phyloP scores from a whole-genome alignment of 1,140 invertebrate genomes.

The Drosophila sp. region DNA sequence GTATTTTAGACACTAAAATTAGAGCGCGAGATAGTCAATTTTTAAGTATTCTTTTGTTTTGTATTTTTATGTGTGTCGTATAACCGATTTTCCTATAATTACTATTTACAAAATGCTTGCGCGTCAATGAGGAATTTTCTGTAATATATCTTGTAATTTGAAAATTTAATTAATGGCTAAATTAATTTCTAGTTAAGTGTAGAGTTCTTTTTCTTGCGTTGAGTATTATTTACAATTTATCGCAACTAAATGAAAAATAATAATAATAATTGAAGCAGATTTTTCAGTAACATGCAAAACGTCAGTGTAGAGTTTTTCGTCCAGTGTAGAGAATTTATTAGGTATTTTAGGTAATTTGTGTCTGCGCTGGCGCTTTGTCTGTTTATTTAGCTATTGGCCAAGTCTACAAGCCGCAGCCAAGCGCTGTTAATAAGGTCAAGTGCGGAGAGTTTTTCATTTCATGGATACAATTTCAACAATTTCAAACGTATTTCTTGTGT shows the following conservation, averaged over 20 bases:
- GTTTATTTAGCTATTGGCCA: neutral
- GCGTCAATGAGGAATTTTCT: constrained; percentile 77
- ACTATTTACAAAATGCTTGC: constrained; percentile 73
- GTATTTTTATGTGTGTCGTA: constrained; percentile 56
- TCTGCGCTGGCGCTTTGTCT: constrained; percentile 33
- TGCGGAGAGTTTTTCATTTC: constrained; percentile 9
- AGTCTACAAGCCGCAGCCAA: constrained; percentile 14
- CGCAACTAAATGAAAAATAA: constrained; percentile 63
- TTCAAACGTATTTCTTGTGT: constrained; percentile 15
- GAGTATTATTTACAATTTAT: constrained; percentile 69
- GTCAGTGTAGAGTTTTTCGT: constrained; percentile 56
- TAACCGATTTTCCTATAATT: constrained; percentile 58
- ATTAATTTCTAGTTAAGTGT: constrained; percentile 30
- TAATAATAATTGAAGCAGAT: constrained; percentile 76
- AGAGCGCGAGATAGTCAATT: constrained; percentile 79
- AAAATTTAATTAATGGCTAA: constrained; percentile 38
- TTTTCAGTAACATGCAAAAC: constrained; percentile 83
- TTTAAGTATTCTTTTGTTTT: constrained; percentile 29
- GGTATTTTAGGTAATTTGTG: neutral
- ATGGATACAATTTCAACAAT: constrained; percentile 8
- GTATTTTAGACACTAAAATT: constrained; percentile 66
- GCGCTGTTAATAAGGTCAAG: constrained; percentile 31
- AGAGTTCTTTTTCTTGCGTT: constrained; percentile 50
- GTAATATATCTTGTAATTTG: constrained; percentile 3
- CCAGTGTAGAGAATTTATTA: constrained; percentile 27